phyloP scores from a whole-genome alignment of 2,888 invertebrate genomes.

The Omphaloscelis lunosa region DNA sequence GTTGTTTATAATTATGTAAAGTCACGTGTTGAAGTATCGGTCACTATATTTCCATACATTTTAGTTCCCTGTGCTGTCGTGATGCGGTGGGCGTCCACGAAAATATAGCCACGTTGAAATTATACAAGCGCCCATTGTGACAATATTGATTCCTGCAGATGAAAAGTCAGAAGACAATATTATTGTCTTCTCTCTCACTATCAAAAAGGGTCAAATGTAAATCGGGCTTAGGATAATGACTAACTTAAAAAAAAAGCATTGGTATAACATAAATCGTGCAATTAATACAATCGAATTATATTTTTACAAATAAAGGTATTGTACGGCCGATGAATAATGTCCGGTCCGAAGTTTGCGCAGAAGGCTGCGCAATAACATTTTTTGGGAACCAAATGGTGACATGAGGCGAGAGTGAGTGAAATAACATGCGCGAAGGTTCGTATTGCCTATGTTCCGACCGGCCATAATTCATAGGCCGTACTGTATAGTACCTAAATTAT shows the following conservation, averaged over 20 bases:
- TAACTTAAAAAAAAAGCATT: not conserved
- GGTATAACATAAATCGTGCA: slow-evolving; percentile 10
- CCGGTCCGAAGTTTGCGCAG: not conserved
- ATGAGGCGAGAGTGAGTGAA: not conserved
- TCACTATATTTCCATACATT: not conserved
- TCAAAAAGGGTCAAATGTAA: not conserved
- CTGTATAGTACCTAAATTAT: not conserved
- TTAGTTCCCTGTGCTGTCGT: not conserved
- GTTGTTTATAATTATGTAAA: no score
- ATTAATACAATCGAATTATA: slow-evolving; percentile 12
- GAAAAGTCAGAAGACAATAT: not conserved
- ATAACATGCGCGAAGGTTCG: not conserved
- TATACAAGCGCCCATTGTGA: not conserved
- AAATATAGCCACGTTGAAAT: not conserved
- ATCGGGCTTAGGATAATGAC: not conserved
- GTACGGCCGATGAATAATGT: not conserved
- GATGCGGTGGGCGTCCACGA: not conserved
- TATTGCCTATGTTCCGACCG: not conserved
- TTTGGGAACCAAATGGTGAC: not conserved
- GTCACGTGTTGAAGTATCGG: no score
- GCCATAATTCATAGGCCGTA: not conserved
- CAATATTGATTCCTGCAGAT: no score
- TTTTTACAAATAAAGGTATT: slow-evolving; percentile 4
- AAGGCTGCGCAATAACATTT: not conserved
- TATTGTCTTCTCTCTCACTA: not conserved